These are phyloP conservation scores for Guaruba guarouba DNA, from an alignment of 2,113 vertebrate genomes.

Conservation along the genomic window DNA sequence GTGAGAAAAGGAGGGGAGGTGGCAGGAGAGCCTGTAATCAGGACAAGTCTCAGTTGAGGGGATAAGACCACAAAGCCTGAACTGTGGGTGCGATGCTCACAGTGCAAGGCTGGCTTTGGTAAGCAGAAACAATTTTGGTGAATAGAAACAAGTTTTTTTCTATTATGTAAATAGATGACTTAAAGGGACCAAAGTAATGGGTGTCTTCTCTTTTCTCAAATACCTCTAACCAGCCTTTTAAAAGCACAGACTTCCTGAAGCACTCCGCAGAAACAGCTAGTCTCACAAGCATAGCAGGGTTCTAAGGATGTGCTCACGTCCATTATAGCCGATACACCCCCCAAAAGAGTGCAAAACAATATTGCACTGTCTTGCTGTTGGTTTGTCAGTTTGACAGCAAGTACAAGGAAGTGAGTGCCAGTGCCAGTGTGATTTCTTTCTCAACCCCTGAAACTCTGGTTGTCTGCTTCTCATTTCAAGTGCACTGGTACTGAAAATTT, in stretches of 20 bases:
- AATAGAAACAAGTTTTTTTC: neutral
- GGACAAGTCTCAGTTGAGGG: neutral
- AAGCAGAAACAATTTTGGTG: neutral
- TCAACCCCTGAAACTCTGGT: neutral
- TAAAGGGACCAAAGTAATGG: neutral
- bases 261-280: neutral
- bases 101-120: neutral
- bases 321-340: accelerated
- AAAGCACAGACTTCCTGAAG: neutral
- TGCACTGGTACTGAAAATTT: neutral
- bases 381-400: neutral
- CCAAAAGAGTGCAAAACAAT: neutral
- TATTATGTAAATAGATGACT: neutral
- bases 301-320: neutral
- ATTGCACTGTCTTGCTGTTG: accelerated
- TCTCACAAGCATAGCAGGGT: neutral
- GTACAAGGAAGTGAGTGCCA: neutral
- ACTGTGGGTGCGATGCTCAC: accelerated
- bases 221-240: neutral
- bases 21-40: neutral
- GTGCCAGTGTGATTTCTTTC: neutral
- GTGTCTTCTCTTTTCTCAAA: neutral
- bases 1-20: neutral
- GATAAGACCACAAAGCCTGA: neutral
- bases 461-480: neutral